A percentile compares a stretch with the other conserved stretches of the same genome.
These are phyloP conservation scores for Anolis sagrei DNA, from an alignment of 2,113 vertebrate species.

Conservation along the genomic window DNA sequence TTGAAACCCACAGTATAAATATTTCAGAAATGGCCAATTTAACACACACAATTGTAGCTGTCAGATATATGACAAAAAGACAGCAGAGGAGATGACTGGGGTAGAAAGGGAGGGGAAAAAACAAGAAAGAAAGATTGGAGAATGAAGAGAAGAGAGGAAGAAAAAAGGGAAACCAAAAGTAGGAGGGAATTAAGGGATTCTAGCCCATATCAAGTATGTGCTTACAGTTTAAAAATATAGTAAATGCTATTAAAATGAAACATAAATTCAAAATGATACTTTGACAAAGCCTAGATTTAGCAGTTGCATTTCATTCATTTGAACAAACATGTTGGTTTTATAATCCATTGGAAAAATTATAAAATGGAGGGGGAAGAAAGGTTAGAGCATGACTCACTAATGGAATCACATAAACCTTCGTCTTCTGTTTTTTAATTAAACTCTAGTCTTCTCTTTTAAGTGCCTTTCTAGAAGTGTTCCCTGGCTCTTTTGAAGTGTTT, in stretches of 20 bases:
- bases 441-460: no score
- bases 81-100: not conserved
- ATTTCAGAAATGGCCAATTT: no score
- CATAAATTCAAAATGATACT: not conserved
- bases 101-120: not conserved
- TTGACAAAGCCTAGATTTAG: slow-evolving; percentile 15
- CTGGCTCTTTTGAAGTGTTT: slow-evolving; percentile 31
- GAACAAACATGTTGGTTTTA: slow-evolving; percentile 50
- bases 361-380: slow-evolving; percentile 36
- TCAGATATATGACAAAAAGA: not conserved
- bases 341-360: slow-evolving; percentile 45
- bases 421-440: slow-evolving; percentile 28
- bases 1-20: no score
- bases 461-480: slow-evolving; percentile 21
- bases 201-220: no score
- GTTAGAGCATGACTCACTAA: slow-evolving; percentile 47
- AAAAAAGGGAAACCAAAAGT: not conserved
- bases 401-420: slow-evolving; percentile 28
- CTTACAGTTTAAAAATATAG: not conserved
- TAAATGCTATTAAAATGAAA: not conserved
- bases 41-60: not conserved
- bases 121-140: no score
- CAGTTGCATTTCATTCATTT: slow-evolving; percentile 18
- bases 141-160: not conserved
- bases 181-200: no score